Base-by-base conservation (phyloP, 2,888 invertebrate species). In the Microplitis manilae region DNA sequence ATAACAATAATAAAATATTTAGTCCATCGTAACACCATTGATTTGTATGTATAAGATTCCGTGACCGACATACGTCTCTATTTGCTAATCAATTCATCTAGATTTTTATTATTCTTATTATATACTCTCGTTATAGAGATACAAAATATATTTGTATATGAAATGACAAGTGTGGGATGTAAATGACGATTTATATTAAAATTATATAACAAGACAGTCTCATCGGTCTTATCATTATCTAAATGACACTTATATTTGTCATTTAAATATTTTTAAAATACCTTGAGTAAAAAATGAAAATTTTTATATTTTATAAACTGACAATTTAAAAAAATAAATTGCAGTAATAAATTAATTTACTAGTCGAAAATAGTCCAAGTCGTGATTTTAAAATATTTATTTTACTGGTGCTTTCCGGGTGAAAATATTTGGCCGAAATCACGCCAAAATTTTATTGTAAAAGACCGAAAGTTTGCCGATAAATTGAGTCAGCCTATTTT, bases 41-140 rank as follows among this genome's bases (percentile, higher is more conserved):
- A 68, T 68, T 15, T 15, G 40, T 39, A 9, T 17, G 30, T 15
- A 61, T 13, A n/a, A 20, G 8, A 69, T 75, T 64, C 41, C 69
- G 68, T 75, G 75, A 75, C 70, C 60, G 64, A 76, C 76, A 76
- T 76, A 65, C 41, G 62, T 76, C 59, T 41, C 61, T 60, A 30
- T 68, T 67, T 68, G n/a, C 76, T 70, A 70, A 76, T 76, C 76
- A 76, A 76, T 76, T 59, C 50, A 76, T 76, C 76, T 76, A 76
- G 65, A 71, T 76, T 76, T 69, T 64, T 60, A 65, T 30, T 50
- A 50, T 13, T 50, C 13, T 50, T 50, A 30, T 4, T 30, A 30
- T 30, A 30, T 30, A 76, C 38, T 76, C 76, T 65, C 65, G 17
- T 70, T 64, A 60, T 38, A 68, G 2, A 15, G n/a, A 15, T 13